Percentiles rank a stretch among this genome's conserved stretches.
These are phyloP conservation scores for Meteorus cinctellus DNA, from an alignment of 2,888 invertebrate species.

Conservation along the genomic window DNA sequence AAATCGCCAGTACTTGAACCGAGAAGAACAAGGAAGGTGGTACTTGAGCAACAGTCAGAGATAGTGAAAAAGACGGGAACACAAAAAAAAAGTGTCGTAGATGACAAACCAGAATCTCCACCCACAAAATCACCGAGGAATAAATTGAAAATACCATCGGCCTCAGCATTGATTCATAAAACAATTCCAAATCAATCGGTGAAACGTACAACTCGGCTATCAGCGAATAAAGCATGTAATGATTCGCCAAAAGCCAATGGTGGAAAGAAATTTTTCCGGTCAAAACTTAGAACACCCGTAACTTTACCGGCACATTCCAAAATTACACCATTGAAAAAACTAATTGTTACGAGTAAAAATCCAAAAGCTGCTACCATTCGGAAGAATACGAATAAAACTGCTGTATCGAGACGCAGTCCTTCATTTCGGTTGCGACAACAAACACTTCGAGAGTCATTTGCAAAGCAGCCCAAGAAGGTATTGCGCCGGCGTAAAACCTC, in stretches of 20 bases:
- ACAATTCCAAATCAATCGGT: neutral
- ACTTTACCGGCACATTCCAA: slow-evolving; percentile 23
- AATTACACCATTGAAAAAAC: slow-evolving; percentile 32
- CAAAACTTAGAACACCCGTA: slow-evolving; percentile 6
- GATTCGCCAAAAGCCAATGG: slow-evolving; percentile 7
- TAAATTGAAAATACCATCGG: neutral
- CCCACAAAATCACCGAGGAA: neutral
- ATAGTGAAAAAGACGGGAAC: neutral
- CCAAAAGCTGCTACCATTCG: neutral
- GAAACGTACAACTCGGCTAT: slow-evolving; percentile 4
- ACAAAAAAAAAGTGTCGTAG: neutral
- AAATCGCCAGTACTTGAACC: neutral
- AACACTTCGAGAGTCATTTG: slow-evolving; percentile 55
- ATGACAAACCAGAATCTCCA: neutral
- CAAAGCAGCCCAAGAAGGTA: slow-evolving; percentile 46
- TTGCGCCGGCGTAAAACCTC: slow-evolving; percentile 43
- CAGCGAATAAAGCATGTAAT: neutral
- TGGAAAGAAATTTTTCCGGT: slow-evolving; percentile 35
- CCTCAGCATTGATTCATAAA: neutral
- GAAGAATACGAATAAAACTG: neutral
- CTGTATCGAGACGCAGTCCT: slow-evolving; percentile 20
- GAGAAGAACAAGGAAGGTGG: neutral
- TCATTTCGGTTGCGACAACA: slow-evolving; percentile 46
- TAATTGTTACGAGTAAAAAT: neutral
- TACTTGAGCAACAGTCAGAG: neutral